Evolutionary conservation across 2,113 vertebrate genomes (phyloP).

Genomic region (Scortum barcoo): DNA sequence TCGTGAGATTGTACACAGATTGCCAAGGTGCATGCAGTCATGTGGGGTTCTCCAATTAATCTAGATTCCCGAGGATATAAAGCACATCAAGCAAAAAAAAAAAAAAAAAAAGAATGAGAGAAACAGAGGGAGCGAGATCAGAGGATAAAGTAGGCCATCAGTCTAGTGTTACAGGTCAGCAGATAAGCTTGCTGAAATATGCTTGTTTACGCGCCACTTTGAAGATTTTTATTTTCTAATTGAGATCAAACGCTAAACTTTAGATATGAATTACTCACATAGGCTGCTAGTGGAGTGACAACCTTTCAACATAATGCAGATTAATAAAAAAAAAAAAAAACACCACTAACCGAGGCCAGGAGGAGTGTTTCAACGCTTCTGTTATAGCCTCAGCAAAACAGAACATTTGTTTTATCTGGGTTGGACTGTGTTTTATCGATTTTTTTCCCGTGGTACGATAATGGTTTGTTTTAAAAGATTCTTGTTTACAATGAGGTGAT

Average conservation of each 20-base stretch:
- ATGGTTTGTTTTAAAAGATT: neutral
- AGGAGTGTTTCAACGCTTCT: neutral
- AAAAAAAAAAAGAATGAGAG: slow-evolving; percentile 22
- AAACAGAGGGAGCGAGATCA: slow-evolving; percentile 39
- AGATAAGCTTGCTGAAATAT: slow-evolving; percentile 23
- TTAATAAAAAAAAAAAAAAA: no score
- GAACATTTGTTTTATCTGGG: neutral
- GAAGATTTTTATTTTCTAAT: neutral
- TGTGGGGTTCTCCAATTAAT: slow-evolving; percentile 25
- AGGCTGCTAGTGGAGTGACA: neutral
- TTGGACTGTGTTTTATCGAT: neutral
- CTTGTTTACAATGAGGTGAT: neutral
- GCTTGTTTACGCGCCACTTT: slow-evolving; percentile 5
- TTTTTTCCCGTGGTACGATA: neutral
- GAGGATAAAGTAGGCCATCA: slow-evolving; percentile 38
- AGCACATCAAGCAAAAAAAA: slow-evolving; percentile 48
- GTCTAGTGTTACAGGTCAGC: slow-evolving; percentile 6
- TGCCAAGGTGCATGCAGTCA: neutral
- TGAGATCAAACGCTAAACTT: neutral
- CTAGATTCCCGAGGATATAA: slow-evolving; percentile 40
- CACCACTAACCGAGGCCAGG: neutral
- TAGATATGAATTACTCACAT: neutral
- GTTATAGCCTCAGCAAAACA: neutral
- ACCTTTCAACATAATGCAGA: no score
- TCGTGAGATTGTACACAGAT: neutral